Percentiles rank a stretch among this genome's conserved stretches.
These are phyloP conservation scores for Proisotoma minuta DNA, from an alignment of 2,888 invertebrate genomes.

Conservation along the genomic window DNA sequence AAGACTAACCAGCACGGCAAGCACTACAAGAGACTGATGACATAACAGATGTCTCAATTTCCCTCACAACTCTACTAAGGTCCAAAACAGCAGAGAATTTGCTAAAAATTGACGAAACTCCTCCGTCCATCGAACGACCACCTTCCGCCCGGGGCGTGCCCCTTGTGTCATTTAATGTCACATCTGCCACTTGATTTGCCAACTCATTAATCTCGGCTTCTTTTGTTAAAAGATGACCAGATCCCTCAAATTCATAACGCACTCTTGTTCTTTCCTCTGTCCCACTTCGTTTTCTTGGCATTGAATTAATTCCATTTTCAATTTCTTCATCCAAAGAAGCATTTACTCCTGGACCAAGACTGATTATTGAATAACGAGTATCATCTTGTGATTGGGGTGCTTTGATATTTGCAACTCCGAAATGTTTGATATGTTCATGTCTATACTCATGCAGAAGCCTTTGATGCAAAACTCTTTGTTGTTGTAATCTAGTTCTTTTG, in stretches of 20 bases:
- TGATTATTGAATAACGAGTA: background rate
- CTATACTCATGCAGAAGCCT: background rate
- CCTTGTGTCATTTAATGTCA: slow-evolving; percentile 27
- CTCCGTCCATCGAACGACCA: slow-evolving; percentile 40
- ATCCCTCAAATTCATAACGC: background rate
- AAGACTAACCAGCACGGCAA: slow-evolving; percentile 54
- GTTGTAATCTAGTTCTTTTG: background rate
- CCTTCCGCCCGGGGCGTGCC: slow-evolving; percentile 22
- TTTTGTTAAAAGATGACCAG: background rate
- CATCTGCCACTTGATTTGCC: slow-evolving; percentile 37
- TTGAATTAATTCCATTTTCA: background rate
- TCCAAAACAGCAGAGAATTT: slow-evolving; percentile 59
- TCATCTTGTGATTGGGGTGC: background rate
- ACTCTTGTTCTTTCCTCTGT: background rate
- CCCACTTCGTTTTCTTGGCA: background rate
- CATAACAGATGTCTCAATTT: slow-evolving; percentile 68
- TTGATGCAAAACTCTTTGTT: background rate
- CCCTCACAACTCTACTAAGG: slow-evolving; percentile 75
- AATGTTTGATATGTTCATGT: background rate
- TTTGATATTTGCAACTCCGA: background rate
- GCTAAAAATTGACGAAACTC: slow-evolving; percentile 35
- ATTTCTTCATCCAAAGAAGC: background rate
- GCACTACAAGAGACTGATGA: slow-evolving; percentile 87
- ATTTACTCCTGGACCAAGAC: background rate
- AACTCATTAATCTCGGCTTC: slow-evolving; percentile 36